These are phyloP conservation scores for Hyles euphorbiae DNA, from an alignment of 1,140 invertebrate species.

Conservation along the genomic window DNA sequence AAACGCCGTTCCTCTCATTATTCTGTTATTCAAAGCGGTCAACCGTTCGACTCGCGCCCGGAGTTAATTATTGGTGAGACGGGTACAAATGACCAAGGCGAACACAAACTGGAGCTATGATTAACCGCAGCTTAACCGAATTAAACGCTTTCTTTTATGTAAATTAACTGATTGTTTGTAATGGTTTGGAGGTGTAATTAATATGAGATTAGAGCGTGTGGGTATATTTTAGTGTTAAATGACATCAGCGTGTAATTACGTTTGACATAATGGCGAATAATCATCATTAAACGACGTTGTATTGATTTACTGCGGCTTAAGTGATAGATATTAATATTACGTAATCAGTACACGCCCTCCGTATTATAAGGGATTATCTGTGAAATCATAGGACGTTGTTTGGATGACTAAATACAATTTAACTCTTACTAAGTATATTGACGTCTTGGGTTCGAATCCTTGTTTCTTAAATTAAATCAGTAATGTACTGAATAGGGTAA, in stretches of 20 bases:
- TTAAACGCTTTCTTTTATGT: constrained; percentile 66
- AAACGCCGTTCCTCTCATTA: constrained; percentile 51
- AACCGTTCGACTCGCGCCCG: constrained; percentile 45
- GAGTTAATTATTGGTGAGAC: constrained; percentile 59
- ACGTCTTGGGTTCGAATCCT: too few relatives aligned
- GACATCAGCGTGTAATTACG: constrained; percentile 23
- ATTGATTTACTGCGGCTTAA: constrained; percentile 12
- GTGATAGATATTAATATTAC: not conserved
- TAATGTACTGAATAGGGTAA: too few relatives aligned
- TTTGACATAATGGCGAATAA: constrained; percentile 24
- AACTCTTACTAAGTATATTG: too few relatives aligned
- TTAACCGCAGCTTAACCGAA: constrained; percentile 57
- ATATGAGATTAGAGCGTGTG: constrained; percentile 30
- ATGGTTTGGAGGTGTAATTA: constrained; percentile 32
- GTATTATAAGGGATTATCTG: too few relatives aligned
- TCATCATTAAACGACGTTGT: constrained; percentile 21
- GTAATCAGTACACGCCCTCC: not conserved
- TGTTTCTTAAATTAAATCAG: too few relatives aligned
- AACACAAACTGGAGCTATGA: constrained; percentile 48
- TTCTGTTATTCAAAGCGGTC: constrained; percentile 59
- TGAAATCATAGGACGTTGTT: too few relatives aligned
- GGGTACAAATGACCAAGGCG: constrained; percentile 61
- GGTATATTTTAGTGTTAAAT: constrained; percentile 25
- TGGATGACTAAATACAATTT: too few relatives aligned
- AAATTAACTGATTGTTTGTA: constrained; percentile 58